Evolutionary conservation across 2,888 invertebrate species (phyloP), one percentile per base, ranked within the genome.

Genomic region (Cryptocephalus moraei): DNA sequence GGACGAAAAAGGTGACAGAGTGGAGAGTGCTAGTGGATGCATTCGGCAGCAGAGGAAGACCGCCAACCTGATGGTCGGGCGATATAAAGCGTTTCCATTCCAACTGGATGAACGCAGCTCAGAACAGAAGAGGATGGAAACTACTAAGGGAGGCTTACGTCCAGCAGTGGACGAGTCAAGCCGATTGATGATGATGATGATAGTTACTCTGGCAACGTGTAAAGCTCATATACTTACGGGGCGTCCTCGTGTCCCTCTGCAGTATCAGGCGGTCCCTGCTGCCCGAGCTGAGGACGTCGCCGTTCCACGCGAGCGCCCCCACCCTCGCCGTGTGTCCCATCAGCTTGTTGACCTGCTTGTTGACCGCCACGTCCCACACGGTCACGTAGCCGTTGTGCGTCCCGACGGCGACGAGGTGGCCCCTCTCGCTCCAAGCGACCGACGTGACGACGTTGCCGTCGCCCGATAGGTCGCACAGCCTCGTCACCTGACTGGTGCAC

Each of bases 371-470:
- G 73, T 99, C 97, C 97, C 97, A 97, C 9, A 99, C 92, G 63
- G 97, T 95, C 46, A 96, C 91, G 63, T 91, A 90, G 45, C 97
- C 96, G 65, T 91, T 87, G 74, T 96, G 92, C 9, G 99, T 99
- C 32, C 99, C 99, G 32, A 99, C 97, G 1, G 99, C 96, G 6
- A 99, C 92, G 40, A 90, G 76, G 67, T 94, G 91, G 10, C 97
- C 97, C 56, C 96, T 79, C 67, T 97, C 97, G 66, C 94, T 92
- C 99, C 99, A 99, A 43, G 96, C 92, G 14, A 99, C 97, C 1
- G 97, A 96, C 4, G 97, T 97, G 33, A 99, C 96, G 8, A 91
- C 87, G 69, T 97, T 97, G 32, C 87, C 87, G 68, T 95, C 94
- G 36, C 84, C 81, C 8, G 91, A 88, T 49, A 99, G 76, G 73